phyloP scores from a whole-genome alignment of 2,113 vertebrate genomes.

The Notiomystis cincta region DNA sequence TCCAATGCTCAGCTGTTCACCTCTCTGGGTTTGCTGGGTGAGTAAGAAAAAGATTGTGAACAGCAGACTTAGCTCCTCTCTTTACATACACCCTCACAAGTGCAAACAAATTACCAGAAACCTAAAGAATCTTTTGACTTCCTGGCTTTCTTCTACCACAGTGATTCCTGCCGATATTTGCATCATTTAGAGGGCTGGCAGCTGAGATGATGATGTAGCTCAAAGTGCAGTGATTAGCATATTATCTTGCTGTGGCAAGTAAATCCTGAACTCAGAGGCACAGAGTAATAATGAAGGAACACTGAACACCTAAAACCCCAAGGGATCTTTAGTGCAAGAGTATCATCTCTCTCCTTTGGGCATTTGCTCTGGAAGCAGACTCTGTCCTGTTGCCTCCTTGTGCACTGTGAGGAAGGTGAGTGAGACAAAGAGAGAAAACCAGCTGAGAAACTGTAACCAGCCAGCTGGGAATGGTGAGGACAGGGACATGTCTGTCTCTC shows the following conservation, averaged over 20 bases:
- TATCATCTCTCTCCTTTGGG: neutral
- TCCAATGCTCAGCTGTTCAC: neutral
- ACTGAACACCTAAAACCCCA: neutral
- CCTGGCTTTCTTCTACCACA: neutral
- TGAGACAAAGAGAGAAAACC: neutral
- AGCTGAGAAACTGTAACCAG: neutral
- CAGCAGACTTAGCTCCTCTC: neutral
- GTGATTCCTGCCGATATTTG: neutral
- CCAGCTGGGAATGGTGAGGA: neutral
- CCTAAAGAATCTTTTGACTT: neutral
- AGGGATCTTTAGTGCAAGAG: neutral
- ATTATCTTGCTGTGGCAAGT: neutral
- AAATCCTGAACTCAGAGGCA: neutral
- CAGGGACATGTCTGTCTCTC: neutral
- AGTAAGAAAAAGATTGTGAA: neutral
- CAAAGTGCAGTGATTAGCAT: neutral
- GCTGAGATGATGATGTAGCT: neutral
- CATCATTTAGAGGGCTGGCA: neutral
- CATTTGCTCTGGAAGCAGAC: neutral
- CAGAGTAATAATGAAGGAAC: neutral
- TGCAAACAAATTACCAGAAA: neutral
- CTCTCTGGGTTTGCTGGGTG: neutral
- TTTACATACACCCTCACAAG: neutral
- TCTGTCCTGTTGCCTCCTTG: neutral
- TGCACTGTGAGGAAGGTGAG: neutral